A percentile compares a stretch with the other conserved stretches of the same genome.
Conservation (phyloP, 2,888 invertebrate species). For the Galeopsomyia nigrocyanea region DNA sequence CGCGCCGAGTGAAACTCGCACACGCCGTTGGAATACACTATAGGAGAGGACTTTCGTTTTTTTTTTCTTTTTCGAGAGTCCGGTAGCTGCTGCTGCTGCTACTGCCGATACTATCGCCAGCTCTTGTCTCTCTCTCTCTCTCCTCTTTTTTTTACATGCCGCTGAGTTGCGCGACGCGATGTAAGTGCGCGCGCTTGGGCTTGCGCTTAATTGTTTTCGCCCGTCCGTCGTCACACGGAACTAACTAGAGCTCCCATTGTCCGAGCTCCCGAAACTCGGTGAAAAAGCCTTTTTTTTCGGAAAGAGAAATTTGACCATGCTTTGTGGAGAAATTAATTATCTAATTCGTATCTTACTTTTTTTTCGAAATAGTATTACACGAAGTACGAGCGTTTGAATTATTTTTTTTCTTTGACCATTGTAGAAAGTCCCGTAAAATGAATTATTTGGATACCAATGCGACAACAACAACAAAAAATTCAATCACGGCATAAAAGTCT, state of each 20-base stretch:
- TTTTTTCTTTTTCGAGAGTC: constrained; percentile 14
- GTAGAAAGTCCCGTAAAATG: too few relatives aligned
- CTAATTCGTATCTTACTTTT: constrained; percentile 2
- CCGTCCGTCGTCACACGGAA: constrained; percentile 10
- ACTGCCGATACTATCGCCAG: constrained; percentile 13
- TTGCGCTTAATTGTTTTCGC: constrained; percentile 13
- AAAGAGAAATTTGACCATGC: constrained; percentile 10
- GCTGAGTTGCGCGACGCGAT: neutral
- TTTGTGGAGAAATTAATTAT: constrained; percentile 4
- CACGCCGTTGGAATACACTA: constrained; percentile 63
- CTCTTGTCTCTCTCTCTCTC: too few relatives aligned
- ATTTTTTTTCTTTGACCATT: too few relatives aligned
- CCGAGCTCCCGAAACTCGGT: neutral
- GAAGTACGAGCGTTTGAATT: too few relatives aligned
- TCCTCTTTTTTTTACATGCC: neutral
- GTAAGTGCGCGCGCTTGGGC: neutral
- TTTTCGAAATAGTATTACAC: neutral
- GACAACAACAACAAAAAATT: too few relatives aligned
- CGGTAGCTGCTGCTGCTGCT: neutral
- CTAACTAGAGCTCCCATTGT: neutral
- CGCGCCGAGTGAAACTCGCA: constrained; percentile 61
- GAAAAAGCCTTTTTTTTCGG: constrained; percentile 2
- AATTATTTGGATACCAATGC: too few relatives aligned
- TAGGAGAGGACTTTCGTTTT: constrained; percentile 61
- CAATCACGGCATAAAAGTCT: too few relatives aligned